A percentile compares a stretch with the other conserved stretches of the same genome.
phyloP scores from a whole-genome alignment of 35 echinoderm and acorn worm genomes.

The Ptychodera flava region DNA sequence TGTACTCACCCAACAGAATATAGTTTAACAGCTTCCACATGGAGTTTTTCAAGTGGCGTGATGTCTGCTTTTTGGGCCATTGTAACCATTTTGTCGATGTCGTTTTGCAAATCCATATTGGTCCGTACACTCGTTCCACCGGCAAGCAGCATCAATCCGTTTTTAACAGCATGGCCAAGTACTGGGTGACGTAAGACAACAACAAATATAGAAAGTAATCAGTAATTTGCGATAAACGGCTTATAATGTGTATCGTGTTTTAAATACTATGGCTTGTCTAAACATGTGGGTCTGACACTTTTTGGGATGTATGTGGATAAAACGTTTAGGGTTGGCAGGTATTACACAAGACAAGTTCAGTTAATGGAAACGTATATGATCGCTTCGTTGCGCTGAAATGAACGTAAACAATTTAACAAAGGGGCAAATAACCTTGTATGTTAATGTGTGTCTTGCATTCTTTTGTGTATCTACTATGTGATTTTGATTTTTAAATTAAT shows the following conservation, averaged over 20 bases:
- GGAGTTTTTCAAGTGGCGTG: not conserved
- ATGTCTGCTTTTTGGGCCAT: not conserved
- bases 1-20: constrained; percentile 6
- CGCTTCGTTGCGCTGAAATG: too few relatives aligned
- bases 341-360: too few relatives aligned
- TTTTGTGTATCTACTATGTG: too few relatives aligned
- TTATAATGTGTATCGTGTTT: not conserved
- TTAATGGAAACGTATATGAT: too few relatives aligned
- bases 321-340: not conserved
- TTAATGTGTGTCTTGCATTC: too few relatives aligned
- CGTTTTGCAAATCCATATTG: not conserved
- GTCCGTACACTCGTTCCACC: not conserved
- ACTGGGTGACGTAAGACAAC: not conserved
- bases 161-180: not conserved
- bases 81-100: constrained; percentile 2
- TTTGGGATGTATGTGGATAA: not conserved
- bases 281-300: not conserved
- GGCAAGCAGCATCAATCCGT: not conserved
- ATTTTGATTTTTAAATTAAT: too few relatives aligned
- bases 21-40: constrained; percentile 5
- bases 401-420: too few relatives aligned
- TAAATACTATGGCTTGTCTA: not conserved
- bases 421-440: too few relatives aligned
- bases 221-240: not conserved
- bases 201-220: not conserved